Percentiles rank a stretch among this genome's conserved stretches.
Evolutionary conservation across 2,888 invertebrate species (phyloP).

Genomic region (Cosmopolites sordidus): DNA sequence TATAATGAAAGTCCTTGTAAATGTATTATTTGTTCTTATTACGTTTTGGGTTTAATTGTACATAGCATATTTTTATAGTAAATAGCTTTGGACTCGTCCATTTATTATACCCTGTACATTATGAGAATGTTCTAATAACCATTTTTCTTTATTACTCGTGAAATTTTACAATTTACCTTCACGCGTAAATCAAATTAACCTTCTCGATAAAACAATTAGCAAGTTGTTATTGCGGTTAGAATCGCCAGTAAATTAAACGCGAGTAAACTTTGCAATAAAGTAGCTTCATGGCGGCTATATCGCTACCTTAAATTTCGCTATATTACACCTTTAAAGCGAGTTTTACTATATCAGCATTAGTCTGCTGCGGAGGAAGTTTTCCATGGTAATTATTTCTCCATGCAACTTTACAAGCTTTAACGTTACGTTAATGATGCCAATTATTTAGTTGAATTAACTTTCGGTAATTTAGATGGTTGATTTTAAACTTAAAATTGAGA

Average conservation of each 20-base stretch:
- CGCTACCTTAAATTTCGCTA: constrained; percentile 34
- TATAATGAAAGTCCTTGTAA: no score
- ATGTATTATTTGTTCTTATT: no score
- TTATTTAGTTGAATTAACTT: constrained; percentile 28
- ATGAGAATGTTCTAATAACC: no score
- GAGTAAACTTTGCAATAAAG: constrained; percentile 30
- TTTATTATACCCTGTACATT: no score
- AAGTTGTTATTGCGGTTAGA: constrained; percentile 26
- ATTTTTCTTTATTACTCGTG: no score
- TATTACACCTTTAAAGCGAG: constrained; percentile 33
- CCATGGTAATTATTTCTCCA: constrained; percentile 26
- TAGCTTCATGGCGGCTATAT: constrained; percentile 31
- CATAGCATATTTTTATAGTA: no score
- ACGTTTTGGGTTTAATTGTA: no score
- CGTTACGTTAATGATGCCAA: constrained; percentile 23
- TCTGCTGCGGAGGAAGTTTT: constrained; percentile 27
- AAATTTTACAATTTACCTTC: not conserved
- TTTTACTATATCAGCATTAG: constrained; percentile 33
- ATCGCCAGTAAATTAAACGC: constrained; percentile 31
- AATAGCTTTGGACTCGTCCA: no score
- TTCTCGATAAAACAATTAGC: constrained; percentile 14
- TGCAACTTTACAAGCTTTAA: constrained; percentile 26
- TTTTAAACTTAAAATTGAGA: constrained; percentile 3
- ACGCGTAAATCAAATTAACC: not conserved
- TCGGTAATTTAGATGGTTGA: constrained; percentile 19